Conservation (phyloP, 2,888 invertebrate genomes). For the Phengaris alcon region DNA sequence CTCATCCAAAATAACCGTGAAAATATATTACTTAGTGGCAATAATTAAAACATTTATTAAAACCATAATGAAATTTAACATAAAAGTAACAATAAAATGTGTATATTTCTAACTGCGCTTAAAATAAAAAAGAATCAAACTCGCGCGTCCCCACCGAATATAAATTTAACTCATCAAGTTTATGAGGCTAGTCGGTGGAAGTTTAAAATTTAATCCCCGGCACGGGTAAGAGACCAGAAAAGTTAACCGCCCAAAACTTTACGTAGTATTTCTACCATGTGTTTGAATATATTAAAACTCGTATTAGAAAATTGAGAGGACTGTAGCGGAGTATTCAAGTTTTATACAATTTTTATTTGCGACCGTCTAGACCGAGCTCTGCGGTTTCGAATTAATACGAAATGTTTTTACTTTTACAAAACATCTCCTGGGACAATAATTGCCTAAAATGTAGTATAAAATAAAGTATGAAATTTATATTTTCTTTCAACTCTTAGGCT, state of each 20-base stretch:
- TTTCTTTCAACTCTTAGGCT: not conserved
- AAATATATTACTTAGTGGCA: not conserved
- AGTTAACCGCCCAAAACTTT: constrained; percentile 67
- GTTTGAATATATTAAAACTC: constrained; percentile 40
- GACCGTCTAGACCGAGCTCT: not conserved
- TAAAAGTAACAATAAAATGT: constrained; percentile 8
- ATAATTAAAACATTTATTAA: not conserved
- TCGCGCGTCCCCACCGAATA: constrained; percentile 49
- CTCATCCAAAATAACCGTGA: not conserved
- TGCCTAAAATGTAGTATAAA: not conserved
- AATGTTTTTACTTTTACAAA: not conserved
- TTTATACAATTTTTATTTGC: constrained; percentile 25
- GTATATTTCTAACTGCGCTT: constrained; percentile 7
- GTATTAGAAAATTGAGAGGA: constrained; percentile 35
- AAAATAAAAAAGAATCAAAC: constrained; percentile 42
- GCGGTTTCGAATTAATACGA: constrained; percentile 1
- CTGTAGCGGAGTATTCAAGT: constrained; percentile 11
- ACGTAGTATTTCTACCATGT: constrained; percentile 43
- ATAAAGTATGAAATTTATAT: not conserved
- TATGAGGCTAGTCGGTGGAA: constrained; percentile 64
- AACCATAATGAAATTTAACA: not conserved
- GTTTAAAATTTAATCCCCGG: constrained; percentile 71
- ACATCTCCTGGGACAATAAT: constrained; percentile 25
- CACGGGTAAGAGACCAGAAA: constrained; percentile 65
- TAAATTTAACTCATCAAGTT: constrained; percentile 67